phyloP scores from a whole-genome alignment of 2,888 invertebrate genomes.

The Flexamia atlantica region DNA sequence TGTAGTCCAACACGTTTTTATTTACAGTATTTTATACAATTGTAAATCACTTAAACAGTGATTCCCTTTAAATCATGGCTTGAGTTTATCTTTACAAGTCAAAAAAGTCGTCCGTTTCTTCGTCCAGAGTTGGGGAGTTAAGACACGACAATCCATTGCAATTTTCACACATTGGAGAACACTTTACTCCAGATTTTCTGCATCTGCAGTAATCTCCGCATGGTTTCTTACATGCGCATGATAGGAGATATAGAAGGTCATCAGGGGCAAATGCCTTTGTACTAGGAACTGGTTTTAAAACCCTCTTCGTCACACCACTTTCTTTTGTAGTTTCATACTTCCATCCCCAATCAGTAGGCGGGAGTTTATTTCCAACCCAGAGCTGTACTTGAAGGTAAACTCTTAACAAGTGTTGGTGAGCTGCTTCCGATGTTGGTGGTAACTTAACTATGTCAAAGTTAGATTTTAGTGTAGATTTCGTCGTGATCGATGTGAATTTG shows the following conservation, averaged over 20 bases:
- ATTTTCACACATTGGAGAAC: no score
- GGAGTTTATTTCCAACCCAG: slow-evolving; percentile 14
- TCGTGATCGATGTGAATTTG: slow-evolving; percentile 8
- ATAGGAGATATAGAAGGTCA: background rate
- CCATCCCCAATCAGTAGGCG: slow-evolving; percentile 21
- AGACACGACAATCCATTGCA: slow-evolving; percentile 16
- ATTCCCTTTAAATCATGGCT: background rate
- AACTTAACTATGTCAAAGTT: slow-evolving; percentile 27
- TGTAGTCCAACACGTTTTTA: background rate
- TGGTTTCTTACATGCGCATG: slow-evolving; percentile 11
- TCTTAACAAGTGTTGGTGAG: slow-evolving; percentile 14
- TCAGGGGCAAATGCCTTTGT: no score
- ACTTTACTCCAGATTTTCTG: slow-evolving; percentile 20
- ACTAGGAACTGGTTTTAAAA: slow-evolving; percentile 6
- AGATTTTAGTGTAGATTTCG: slow-evolving; percentile 17
- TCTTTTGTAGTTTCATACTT: slow-evolving; percentile 6
- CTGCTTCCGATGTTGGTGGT: slow-evolving; percentile 22
- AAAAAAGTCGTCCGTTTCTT: slow-evolving; percentile 9
- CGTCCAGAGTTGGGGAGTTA: slow-evolving; percentile 10
- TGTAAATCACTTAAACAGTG: background rate
- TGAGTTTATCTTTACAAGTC: background rate
- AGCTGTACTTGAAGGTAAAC: slow-evolving; percentile 30
- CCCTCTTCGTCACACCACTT: background rate
- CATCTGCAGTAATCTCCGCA: slow-evolving; percentile 1
- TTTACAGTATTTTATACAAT: slow-evolving; percentile 27